phyloP scores from a whole-genome alignment of 2,797 vertebrate genomes.

The Falco peregrinus region DNA sequence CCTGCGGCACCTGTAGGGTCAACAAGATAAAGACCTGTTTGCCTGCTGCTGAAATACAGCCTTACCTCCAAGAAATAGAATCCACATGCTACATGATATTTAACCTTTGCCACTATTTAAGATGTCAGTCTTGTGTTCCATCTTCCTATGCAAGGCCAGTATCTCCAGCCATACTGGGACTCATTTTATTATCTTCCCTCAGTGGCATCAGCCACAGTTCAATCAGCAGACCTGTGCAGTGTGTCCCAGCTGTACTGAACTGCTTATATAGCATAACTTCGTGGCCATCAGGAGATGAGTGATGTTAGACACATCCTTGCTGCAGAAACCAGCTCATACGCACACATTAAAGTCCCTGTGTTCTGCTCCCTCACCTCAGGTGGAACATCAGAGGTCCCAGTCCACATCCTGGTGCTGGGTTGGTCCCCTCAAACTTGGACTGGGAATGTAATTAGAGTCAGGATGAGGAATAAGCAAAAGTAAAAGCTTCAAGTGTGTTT shows the following conservation, averaged over 20 bases:
- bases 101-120: not conserved
- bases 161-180: not conserved
- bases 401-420: not conserved
- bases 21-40: not conserved
- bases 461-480: not conserved
- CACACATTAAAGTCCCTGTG: not conserved
- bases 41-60: not conserved
- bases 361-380: not conserved
- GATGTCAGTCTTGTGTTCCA: not conserved
- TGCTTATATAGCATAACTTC: not conserved
- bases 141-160: not conserved
- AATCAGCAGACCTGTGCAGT: not conserved
- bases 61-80: not conserved
- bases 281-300: not conserved
- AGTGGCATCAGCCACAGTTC: not conserved
- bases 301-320: not conserved
- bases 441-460: not conserved
- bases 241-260: not conserved
- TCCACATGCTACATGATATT: not conserved
- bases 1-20: not conserved
- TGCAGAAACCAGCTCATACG: not conserved
- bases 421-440: not conserved
- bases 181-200: not conserved
- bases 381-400: not conserved
- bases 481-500: not conserved